Percentiles rank a stretch among this genome's conserved stretches.
Conservation (phyloP, 2,113 vertebrate genomes). For the Periophthalmus modestus region DNA sequence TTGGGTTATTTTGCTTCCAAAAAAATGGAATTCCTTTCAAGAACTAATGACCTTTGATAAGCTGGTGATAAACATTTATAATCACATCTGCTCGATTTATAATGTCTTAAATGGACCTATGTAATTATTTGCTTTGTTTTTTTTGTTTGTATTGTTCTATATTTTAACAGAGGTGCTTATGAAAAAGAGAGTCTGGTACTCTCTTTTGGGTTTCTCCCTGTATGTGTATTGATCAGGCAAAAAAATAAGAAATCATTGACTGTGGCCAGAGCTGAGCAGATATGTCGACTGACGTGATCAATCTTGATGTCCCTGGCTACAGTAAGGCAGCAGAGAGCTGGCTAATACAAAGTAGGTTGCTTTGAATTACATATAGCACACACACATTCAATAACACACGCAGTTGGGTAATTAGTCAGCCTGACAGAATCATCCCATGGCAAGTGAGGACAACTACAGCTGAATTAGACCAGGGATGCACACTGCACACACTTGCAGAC, state of each 20-base stretch:
- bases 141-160: no score
- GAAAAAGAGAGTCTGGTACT: no score
- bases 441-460: conserved; percentile 65
- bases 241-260: conserved; percentile 63
- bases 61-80: no score
- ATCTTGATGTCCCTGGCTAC: conserved; percentile 49
- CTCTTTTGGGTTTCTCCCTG: no score
- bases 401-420: conserved; percentile 69
- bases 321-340: conserved; percentile 25
- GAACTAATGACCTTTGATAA: no score
- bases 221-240: conserved; percentile 43
- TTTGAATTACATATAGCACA: conserved; percentile 37
- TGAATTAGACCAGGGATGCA: conserved; percentile 62
- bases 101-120: no score
- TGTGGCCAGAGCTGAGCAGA: conserved; percentile 37
- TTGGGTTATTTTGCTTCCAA: no score
- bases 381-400: conserved; percentile 22
- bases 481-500: conserved; percentile 47
- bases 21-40: no score
- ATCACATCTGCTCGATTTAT: no score
- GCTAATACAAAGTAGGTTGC: conserved; percentile 29
- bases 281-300: conserved; percentile 52
- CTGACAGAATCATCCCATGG: conserved; percentile 67
- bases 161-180: no score
- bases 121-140: no score